phyloP scores from a whole-genome alignment of 2,113 vertebrate species.

The Hipposideros armiger region DNA sequence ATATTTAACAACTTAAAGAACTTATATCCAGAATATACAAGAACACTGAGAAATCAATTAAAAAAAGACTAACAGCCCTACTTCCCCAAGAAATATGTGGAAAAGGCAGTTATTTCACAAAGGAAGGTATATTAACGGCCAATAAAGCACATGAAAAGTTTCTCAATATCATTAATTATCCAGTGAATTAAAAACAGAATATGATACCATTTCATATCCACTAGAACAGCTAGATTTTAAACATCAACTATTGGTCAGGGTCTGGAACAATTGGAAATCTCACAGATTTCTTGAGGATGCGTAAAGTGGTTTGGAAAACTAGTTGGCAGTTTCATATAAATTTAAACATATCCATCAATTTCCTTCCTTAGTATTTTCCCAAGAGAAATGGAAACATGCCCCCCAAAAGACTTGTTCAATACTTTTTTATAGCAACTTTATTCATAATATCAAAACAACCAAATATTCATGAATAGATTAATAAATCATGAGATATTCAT shows the following conservation, averaged over 20 bases:
- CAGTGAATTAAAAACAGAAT: not conserved
- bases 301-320: not conserved
- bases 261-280: not conserved
- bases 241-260: not conserved
- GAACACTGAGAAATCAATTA: not conserved
- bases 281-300: not conserved
- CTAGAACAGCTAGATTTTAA: not conserved
- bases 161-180: not conserved
- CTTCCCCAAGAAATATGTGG: not conserved
- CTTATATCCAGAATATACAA: not conserved
- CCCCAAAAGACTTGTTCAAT: not conserved
- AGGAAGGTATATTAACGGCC: not conserved
- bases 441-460: not conserved
- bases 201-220: not conserved
- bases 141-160: not conserved
- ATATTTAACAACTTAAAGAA: not conserved
- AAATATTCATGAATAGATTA: not conserved
- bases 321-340: not conserved
- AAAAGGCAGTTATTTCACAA: not conserved
- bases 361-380: not conserved
- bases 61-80: not conserved
- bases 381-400: not conserved
- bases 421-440: not conserved
- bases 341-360: not conserved
- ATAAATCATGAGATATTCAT: not conserved